A percentile compares a stretch with the other conserved stretches of the same genome.
Evolutionary conservation across 2,888 invertebrate genomes (phyloP).

Genomic region (Drosophila infuscata): DNA sequence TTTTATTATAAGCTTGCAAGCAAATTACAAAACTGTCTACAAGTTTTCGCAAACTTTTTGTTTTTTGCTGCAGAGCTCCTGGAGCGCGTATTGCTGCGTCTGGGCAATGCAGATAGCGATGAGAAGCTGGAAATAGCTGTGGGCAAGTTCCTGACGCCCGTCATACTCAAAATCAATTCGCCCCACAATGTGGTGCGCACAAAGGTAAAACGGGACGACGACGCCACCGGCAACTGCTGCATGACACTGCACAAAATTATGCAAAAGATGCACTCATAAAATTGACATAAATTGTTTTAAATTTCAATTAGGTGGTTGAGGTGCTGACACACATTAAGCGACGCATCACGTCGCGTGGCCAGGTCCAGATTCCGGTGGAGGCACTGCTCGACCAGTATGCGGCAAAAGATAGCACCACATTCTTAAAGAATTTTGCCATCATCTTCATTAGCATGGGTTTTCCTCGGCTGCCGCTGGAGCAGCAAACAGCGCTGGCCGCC

Average conservation of each 20-base stretch:
- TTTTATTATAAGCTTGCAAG: not conserved
- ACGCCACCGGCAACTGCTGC: not conserved
- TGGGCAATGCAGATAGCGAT: slow-evolving; percentile 95
- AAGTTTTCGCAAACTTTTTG: slow-evolving; percentile 18
- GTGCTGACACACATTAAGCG: slow-evolving; percentile 96
- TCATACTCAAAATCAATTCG: slow-evolving; percentile 95
- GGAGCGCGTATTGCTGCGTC: slow-evolving; percentile 94
- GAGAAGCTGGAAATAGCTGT: slow-evolving; percentile 94
- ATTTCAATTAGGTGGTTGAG: slow-evolving; percentile 91
- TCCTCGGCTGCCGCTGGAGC: slow-evolving; percentile 91
- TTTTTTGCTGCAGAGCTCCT: slow-evolving; percentile 88
- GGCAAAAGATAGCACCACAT: slow-evolving; percentile 88
- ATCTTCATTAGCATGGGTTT: slow-evolving; percentile 97
- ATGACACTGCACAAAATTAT: slow-evolving; percentile 55
- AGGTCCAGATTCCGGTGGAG: slow-evolving; percentile 94
- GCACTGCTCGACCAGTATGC: slow-evolving; percentile 93
- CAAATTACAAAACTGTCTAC: not conserved
- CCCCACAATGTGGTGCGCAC: slow-evolving; percentile 92
- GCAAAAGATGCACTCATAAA: slow-evolving; percentile 15
- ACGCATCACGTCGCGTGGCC: slow-evolving; percentile 92
- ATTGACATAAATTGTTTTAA: not conserved
- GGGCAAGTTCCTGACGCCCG: slow-evolving; percentile 92
- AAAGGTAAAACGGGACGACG: slow-evolving; percentile 85
- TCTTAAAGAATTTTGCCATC: slow-evolving; percentile 94
- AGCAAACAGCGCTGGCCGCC: slow-evolving; percentile 91